Evolutionary conservation across 2,888 invertebrate genomes (phyloP).

Genomic region (Leucania comma): DNA sequence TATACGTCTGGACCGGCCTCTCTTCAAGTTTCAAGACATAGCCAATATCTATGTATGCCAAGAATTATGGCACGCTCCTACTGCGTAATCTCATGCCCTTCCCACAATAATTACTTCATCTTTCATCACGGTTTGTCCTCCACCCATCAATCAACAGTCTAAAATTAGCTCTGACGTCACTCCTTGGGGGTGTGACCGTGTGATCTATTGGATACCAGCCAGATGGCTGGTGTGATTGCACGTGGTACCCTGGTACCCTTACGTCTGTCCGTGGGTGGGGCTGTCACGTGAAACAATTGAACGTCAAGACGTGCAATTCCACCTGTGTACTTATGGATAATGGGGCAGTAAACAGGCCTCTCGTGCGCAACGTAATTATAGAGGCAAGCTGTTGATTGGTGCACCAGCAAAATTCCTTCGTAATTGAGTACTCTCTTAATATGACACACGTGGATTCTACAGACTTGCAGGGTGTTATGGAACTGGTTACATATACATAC

Average conservation of each 20-base stretch:
- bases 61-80: neutral
- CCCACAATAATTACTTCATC: constrained; percentile 11
- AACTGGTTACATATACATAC: no score
- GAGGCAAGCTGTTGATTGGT: neutral
- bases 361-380: constrained; percentile 1
- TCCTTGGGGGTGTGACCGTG: constrained; percentile 74
- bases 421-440: constrained; percentile 2
- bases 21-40: neutral
- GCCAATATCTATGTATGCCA: neutral
- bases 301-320: constrained; percentile 32
- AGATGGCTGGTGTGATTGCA: constrained; percentile 56
- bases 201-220: constrained; percentile 65
- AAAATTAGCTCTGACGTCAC: constrained; percentile 58
- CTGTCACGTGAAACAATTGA: constrained; percentile 49
- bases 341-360: constrained; percentile 27
- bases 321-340: constrained; percentile 22
- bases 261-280: constrained; percentile 51
- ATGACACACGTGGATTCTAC: no score
- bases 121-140: constrained; percentile 27
- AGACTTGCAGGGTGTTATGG: no score
- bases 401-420: constrained; percentile 7
- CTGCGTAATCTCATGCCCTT: neutral
- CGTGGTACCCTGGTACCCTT: constrained; percentile 62
- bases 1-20: no score
- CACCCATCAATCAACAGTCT: constrained; percentile 33